Evolutionary conservation across 1,140 invertebrate genomes (phyloP), one percentile per base, ranked within the genome.

Genomic region (Acromyrmex echinatior): DNA sequence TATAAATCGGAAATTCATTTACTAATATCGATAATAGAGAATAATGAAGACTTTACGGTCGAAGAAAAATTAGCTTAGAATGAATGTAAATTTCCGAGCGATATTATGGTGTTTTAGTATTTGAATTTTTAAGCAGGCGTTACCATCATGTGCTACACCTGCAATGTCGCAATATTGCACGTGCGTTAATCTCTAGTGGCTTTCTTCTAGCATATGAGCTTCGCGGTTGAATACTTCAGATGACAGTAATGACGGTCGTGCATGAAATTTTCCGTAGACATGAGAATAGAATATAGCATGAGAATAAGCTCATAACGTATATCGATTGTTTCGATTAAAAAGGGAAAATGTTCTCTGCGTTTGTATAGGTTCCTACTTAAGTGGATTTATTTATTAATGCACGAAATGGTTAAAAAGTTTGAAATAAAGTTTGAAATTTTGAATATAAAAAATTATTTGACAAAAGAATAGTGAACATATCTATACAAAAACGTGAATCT

Each of bases 171-270:
- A 53, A 51, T 65, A 62, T 80, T 65, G 60, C 84, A 76, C 60
- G 60, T 80, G 60, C 68, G 65, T 53, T 86, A 80, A 81, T 73
- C 9, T 56, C 16, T 21, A 45, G 51, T 45, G 77, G 74, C 35
- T 86, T 86, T 6, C 70, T 51, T 51, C 18, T 71, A 58, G 31
- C 58, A 25, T 80, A 80, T 80, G 51, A 49, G 56, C 73, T 74
- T 86, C 60, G 73, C 74, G 65, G 87, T 86, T 78, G 58, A 70
- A 63, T 74, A 66, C 62, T 63, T 87, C 18, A 14, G 45, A 56
- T 63, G 56, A 65, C 25, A 53, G 39, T 18, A 12, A 56, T 31
- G 18, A 60, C 68, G 16, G n/a, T 82, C 68, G 10, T 18, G 28
- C 31, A 45, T 2, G 18, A n/a, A 39, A 80, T 62, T 68, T 60